Base-by-base conservation (phyloP, 2,888 invertebrate species). In the Lydus trimaculatus region DNA sequence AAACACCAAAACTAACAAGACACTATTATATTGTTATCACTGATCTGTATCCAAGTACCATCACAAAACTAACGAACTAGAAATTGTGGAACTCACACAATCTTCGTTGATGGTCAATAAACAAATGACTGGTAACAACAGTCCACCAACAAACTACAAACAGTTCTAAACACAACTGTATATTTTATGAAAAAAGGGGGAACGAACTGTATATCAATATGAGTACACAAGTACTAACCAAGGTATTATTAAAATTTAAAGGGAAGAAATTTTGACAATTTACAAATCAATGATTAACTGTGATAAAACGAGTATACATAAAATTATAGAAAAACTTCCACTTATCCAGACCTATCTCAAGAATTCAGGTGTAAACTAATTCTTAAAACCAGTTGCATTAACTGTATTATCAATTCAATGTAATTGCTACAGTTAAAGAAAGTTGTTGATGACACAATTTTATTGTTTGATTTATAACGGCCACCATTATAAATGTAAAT, bases 161-260 rank as follows among this genome's bases (percentile, higher is more conserved):
- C 67, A 64, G 64, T 59, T 43, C 36, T 43, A 43, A 43, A 33
- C 15, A 39, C 62, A 58, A 69, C 63, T 67, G 28, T 31, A 43
- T 65, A n/a, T n/a, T n/a, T n/a, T n/a, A n/a, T n/a, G n/a, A 59
- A 48, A 33, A 28, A 67, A 70, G 76, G 78, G 78, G 78, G 76
- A 78, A 78, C 77, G 78, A 77, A 78, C 78, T 77, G 56, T 56
- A 72, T 73, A 72, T 70, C 70, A 72, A 66, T 64, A 61, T 39
- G n/a, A 70, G 70, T 72, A 58, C 72, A 65, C 60, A 31, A 72
- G 70, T 71, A 70, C 72, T 60, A 58, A 20, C 31, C 70, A 72
- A 70, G 72, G 72, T 61, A 52, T 61, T 23, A n/a, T 15, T 20
- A 31, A 61, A 28, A 64, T 69, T 70, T 56, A 15, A 52, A 58